Evolutionary conservation across 2,888 invertebrate genomes (phyloP), one percentile per base, ranked within the genome.

Genomic region (Lysandra bellargus): DNA sequence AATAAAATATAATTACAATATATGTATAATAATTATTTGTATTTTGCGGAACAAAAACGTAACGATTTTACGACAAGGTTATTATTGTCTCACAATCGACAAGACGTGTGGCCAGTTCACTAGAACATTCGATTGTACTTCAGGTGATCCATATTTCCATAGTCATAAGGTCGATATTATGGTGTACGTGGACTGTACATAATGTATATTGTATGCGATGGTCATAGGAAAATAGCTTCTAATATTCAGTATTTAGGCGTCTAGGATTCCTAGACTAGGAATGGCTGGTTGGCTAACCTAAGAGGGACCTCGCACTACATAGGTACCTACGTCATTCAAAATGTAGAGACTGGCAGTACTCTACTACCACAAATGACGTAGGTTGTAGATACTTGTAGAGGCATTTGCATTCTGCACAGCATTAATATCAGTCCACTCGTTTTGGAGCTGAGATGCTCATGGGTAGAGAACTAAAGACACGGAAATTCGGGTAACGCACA

Each of bases 111-210:
- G 30, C 49, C 53, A 53, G 30, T 53, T 53, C 14, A 76, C 53
- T 57, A 57, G 84, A 87, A 88, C 88, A 87, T 89, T 87, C 88
- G 87, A 23, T 5, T 49, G 49, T 12, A 9, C 49, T 49, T 7
- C 49, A 49, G 6, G 23, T 61, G 61, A 7, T 23, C 61, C 61
- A 5, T 61, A 23, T 61, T 4, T 5, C 12, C 7, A n/a, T 23
- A 61, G 23, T 23, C n/a, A 61, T 23, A 61, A 61, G 61, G 23
- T 7, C 61, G 61, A 61, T 23, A 61, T 23, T n/a, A 6, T 49
- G 23, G 61, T 23, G 7, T 61, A 49, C 49, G 6, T 9, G 23
- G 61, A 2, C 61, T 23, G 64, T 69, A 14, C 64, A 69, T 33
- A 4, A 14, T 37, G 14, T 37, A 37, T 37, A 37, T 37, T 37